Evolutionary conservation across 2,113 vertebrate species (phyloP).

Genomic region (Vulpes vulpes): DNA sequence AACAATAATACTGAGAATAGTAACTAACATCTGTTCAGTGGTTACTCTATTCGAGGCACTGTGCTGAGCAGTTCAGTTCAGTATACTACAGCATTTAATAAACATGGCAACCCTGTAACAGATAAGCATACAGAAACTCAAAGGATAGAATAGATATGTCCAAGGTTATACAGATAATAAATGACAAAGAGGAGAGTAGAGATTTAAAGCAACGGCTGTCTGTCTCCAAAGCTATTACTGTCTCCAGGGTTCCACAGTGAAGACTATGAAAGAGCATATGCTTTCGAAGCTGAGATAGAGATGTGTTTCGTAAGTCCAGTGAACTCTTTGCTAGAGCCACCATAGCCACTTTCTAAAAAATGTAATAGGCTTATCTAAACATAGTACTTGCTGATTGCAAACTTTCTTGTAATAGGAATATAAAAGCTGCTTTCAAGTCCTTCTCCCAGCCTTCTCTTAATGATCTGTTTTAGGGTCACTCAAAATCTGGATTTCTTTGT

Average conservation of each 20-base stretch:
- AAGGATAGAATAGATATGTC: not conserved
- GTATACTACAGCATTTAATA: not conserved
- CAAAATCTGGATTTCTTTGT: conserved; percentile 65
- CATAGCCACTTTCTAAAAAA: not conserved
- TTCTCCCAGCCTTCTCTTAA: conserved; percentile 36
- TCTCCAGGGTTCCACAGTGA: not conserved
- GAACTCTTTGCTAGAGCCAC: not conserved
- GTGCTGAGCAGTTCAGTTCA: not conserved
- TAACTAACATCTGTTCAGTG: not conserved
- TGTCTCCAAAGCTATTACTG: not conserved
- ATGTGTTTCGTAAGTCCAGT: not conserved
- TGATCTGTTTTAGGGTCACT: conserved; percentile 69
- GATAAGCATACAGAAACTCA: not conserved
- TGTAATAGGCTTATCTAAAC: conserved; percentile 43
- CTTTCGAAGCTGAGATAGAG: not conserved
- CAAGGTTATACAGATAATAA: not conserved
- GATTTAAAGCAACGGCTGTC: not conserved
- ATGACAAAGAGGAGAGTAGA: not conserved
- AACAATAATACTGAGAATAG: not conserved
- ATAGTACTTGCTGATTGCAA: conserved; percentile 59
- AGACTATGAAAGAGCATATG: not conserved
- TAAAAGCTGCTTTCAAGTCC: conserved; percentile 62
- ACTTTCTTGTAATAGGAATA: conserved; percentile 67
- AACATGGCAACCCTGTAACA: not conserved
- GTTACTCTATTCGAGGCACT: not conserved